Percentiles rank a stretch among this genome's conserved stretches.
phyloP scores from a whole-genome alignment of 35 echinoderm and acorn worm genomes.

The Hemicentrotus pulcherrimus region DNA sequence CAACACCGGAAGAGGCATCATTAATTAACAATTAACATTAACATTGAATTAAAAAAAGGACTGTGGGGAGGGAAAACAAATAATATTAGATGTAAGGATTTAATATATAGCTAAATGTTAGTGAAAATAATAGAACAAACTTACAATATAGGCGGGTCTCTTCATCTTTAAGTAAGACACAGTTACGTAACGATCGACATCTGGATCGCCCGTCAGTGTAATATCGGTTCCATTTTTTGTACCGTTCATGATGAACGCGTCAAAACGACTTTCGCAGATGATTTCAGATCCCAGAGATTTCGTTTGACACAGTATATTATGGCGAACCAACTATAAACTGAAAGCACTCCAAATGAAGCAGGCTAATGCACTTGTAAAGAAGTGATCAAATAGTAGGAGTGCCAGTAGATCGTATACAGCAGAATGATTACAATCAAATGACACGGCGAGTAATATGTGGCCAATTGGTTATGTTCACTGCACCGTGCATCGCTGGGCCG shows the following conservation, averaged over 20 bases:
- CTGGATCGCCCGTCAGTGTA: not conserved
- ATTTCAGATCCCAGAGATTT: not conserved
- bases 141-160: not conserved
- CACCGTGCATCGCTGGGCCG: not conserved
- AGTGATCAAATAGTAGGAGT: not conserved
- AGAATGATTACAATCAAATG: not conserved
- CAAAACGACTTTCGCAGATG: not conserved
- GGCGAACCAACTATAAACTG: not conserved
- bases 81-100: too few species aligned
- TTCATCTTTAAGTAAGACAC: constrained; percentile 32
- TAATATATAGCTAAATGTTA: too few species aligned
- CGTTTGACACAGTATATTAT: not conserved
- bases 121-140: not conserved
- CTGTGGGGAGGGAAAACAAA: too few species aligned
- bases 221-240: not conserved
- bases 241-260: not conserved
- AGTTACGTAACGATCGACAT: constrained; percentile 8
- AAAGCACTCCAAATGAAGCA: not conserved
- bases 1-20: too few species aligned
- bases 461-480: not conserved
- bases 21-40: too few species aligned
- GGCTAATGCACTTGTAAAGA: not conserved
- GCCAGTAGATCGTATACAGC: not conserved
- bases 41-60: too few species aligned
- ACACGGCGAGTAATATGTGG: not conserved